Conservation (phyloP, 1,140 invertebrate genomes). For the Neotoxoptera formosana region DNA sequence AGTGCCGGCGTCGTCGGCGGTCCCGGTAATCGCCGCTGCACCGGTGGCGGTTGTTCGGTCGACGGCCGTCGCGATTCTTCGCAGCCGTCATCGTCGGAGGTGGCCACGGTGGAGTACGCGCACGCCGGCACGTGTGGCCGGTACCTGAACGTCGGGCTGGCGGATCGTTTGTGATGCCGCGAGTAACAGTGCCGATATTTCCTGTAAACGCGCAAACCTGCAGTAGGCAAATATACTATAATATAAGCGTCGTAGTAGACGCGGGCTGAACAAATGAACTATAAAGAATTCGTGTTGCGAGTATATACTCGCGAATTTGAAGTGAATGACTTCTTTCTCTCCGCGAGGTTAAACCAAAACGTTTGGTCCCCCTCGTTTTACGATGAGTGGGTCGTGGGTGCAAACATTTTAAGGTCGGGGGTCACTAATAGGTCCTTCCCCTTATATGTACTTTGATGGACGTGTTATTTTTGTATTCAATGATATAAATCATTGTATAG, state of each 20-base stretch:
- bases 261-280: neutral
- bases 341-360: neutral
- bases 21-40: neutral
- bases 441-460: too few relatives aligned
- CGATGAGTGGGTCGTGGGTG: too few relatives aligned
- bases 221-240: neutral
- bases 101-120: neutral
- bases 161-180: conserved; percentile 25
- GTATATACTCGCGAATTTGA: neutral
- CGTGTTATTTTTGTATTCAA: too few relatives aligned
- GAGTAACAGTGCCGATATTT: neutral
- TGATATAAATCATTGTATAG: too few relatives aligned
- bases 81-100: conserved; percentile 23
- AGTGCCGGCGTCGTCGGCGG: neutral
- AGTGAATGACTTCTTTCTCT: neutral
- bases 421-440: too few relatives aligned
- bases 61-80: neutral
- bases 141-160: conserved; percentile 47
- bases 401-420: too few relatives aligned
- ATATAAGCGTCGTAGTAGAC: neutral
- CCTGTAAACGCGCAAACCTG: conserved; percentile 39
- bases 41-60: neutral
- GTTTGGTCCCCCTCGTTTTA: neutral
- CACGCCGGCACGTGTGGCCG: neutral
- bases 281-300: neutral